These are phyloP conservation scores for Lymantria dispar DNA, from an alignment of 2,888 invertebrate genomes.

Conservation along the genomic window DNA sequence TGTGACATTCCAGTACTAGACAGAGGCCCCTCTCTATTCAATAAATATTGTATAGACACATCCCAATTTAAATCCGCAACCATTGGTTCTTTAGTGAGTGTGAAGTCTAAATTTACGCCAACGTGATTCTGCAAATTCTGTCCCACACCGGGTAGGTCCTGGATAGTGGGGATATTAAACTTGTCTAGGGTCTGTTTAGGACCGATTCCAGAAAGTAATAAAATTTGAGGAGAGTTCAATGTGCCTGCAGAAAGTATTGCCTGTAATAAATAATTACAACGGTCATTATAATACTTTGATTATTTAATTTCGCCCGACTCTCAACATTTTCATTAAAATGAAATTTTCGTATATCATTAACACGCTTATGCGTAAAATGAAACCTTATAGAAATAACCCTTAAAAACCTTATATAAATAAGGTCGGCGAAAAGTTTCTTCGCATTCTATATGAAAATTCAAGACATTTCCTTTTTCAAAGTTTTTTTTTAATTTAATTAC, in stretches of 20 bases:
- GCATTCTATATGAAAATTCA: no score
- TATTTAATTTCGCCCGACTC: no score
- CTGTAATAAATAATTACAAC: constrained; percentile 17
- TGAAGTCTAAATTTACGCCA: constrained; percentile 82
- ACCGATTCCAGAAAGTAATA: constrained; percentile 86
- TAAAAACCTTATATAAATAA: no score
- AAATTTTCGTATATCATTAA: no score
- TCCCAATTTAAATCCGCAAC: constrained; percentile 84
- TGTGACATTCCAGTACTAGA: constrained; percentile 86
- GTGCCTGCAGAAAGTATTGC: constrained; percentile 84
- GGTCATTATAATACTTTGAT: neutral
- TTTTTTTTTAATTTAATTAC: no score
- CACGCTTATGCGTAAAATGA: no score
- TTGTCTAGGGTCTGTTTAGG: constrained; percentile 82
- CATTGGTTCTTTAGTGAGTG: constrained; percentile 74
- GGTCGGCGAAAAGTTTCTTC: no score
- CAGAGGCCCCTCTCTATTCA: constrained; percentile 83
- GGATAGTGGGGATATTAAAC: constrained; percentile 82
- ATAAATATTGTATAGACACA: constrained; percentile 82
- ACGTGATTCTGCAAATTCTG: constrained; percentile 87
- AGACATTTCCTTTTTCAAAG: no score
- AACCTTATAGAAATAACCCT: no score
- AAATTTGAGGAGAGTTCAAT: constrained; percentile 85
- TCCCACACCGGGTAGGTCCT: constrained; percentile 86
- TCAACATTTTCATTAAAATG: no score